These are phyloP conservation scores for Gobionotothen gibberifrons DNA, from an alignment of 2,797 vertebrate genomes.

Conservation along the genomic window DNA sequence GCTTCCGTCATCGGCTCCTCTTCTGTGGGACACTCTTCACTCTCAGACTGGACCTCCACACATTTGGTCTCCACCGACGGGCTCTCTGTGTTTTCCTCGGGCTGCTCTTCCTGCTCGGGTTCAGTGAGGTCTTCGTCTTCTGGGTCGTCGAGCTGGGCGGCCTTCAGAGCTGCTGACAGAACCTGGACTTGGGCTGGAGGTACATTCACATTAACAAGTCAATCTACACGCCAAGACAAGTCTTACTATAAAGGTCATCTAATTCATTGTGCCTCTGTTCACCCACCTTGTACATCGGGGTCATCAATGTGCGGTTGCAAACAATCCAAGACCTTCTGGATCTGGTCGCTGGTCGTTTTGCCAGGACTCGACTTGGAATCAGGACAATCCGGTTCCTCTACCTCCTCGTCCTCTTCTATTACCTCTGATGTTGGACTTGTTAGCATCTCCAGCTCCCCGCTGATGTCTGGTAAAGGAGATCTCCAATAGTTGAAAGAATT, in stretches of 20 bases:
- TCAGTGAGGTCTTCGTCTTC: slow-evolving; percentile 56
- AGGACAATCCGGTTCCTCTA: slow-evolving; percentile 48
- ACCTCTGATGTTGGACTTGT: slow-evolving; percentile 71
- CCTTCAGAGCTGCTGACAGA: slow-evolving; percentile 90
- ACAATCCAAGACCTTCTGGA: slow-evolving; percentile 91
- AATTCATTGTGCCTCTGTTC: not conserved
- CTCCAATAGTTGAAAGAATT: slow-evolving; percentile 91
- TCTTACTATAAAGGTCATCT: not conserved
- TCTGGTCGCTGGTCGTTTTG: slow-evolving; percentile 87
- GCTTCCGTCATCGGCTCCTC: slow-evolving; percentile 55
- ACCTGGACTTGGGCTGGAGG: slow-evolving; percentile 90
- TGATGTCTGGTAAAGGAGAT: slow-evolving; percentile 91
- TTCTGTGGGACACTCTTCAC: slow-evolving; percentile 52
- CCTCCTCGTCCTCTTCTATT: slow-evolving; percentile 54
- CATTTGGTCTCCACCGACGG: slow-evolving; percentile 39
- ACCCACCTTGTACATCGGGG: slow-evolving; percentile 91
- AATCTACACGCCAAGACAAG: not conserved
- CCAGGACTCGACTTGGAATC: slow-evolving; percentile 64
- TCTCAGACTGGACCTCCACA: slow-evolving; percentile 65
- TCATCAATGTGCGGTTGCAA: slow-evolving; percentile 90
- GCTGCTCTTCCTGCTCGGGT: slow-evolving; percentile 48
- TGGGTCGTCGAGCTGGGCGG: slow-evolving; percentile 88
- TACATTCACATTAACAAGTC: slow-evolving; percentile 22
- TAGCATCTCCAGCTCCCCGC: slow-evolving; percentile 88
- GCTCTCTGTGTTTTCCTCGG: slow-evolving; percentile 28